A percentile compares a stretch with the other conserved stretches of the same genome.
Evolutionary conservation across 1,140 invertebrate species (phyloP).

Genomic region (Sitobion miscanthi): DNA sequence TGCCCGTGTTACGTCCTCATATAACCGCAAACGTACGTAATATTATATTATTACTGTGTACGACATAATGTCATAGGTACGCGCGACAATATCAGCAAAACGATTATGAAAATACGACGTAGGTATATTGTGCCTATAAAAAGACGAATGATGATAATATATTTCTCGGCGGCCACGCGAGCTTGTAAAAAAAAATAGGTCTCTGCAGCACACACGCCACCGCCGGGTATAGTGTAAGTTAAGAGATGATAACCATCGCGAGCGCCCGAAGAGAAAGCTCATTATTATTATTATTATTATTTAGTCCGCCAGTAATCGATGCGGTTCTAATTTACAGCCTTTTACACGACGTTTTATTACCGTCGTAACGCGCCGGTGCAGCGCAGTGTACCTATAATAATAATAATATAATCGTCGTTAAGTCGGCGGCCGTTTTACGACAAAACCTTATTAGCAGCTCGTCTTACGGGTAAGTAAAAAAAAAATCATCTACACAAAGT

Average conservation of each 20-base stretch:
- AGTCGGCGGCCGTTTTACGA: not conserved
- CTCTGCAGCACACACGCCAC: not conserved
- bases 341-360: slow-evolving; percentile 6
- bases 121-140: too few relatives aligned
- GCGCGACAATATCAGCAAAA: not conserved
- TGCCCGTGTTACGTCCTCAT: too few relatives aligned
- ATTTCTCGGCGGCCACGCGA: not conserved
- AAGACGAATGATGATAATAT: not conserved
- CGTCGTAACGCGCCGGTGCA: not conserved
- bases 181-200: not conserved
- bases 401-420: slow-evolving; percentile 8
- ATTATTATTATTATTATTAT: not conserved
- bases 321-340: not conserved
- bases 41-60: not conserved
- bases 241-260: not conserved
- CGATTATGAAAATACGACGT: not conserved
- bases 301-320: not conserved
- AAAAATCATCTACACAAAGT: not conserved
- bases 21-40: not conserved
- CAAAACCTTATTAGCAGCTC: slow-evolving; percentile 3
- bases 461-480: not conserved
- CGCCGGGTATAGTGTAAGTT: not conserved
- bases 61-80: not conserved
- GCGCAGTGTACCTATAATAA: not conserved
- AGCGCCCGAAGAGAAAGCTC: slow-evolving; percentile 4